Evolutionary conservation across 1,140 invertebrate species (phyloP), one percentile per base, ranked within the genome.

Genomic region (Drosophila lacteicornis): DNA sequence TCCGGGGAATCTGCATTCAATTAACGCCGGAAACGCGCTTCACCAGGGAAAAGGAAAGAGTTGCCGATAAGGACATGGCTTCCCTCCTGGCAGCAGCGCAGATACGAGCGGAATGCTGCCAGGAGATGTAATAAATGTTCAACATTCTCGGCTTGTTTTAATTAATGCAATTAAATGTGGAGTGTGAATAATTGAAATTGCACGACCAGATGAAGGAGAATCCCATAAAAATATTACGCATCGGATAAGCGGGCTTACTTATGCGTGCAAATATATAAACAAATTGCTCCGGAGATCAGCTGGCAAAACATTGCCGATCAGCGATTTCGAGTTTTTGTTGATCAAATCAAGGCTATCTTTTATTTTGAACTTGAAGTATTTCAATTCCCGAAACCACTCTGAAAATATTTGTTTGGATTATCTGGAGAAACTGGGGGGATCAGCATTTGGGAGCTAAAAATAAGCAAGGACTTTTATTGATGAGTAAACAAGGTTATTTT

Each of bases 121-220:
- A 22, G 30, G 60, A 55, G 40, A 53, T 53, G 75, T 61, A 78
- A 78, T 78, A 78, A 78, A 78, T 78, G 75, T 78, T 61, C 63
- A 78, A 61, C 75, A 76, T 75, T 76, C 70, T 75, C 74, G 74
- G 57, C 56, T 56, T 78, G 75, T 36, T 77, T 78, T 78, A 78
- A 78, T 78, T 78, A 78, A 78, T 45, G 65, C 75, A 78, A 78
- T 78, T 78, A 78, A 78, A 61, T 69, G 75, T 50, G 36, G 56
- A 61, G 56, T 60, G 63, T 69, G 75, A 69, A 78, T 78, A 78
- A 78, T 78, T 78, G 50, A 78, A 78, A 78, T 78, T 43, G 75
- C 49, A 17, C 43, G n/a, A 50, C 57, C 25, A 13, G 62, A 53
- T 46, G 56, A 60, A 19, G 55, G 38, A 71, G 71, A 65, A 22